Evolutionary conservation across 2,113 vertebrate genomes (phyloP), one percentile per base, ranked within the genome.

Genomic region (Phalacrocorax pelagicus): DNA sequence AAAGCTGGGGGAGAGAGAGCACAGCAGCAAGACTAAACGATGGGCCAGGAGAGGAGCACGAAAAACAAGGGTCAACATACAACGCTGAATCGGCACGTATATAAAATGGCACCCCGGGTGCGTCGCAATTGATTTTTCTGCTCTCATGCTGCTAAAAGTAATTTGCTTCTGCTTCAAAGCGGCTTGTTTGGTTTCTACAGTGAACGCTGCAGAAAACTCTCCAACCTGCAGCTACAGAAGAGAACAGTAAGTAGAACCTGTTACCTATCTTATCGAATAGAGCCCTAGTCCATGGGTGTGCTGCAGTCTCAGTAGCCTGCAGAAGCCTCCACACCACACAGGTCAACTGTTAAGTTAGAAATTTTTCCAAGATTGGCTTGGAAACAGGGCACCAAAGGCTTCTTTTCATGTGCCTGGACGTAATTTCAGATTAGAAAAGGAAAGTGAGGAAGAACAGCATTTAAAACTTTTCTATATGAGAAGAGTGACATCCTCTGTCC

Each of bases 401-500:
- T n/a, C 3, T 65, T 80, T 79, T 70, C 36, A 10, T 11, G 17
- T 77, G 18, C 30, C 63, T 83, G 63, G n/a, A 34, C 4, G 3
- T 10, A 15, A 13, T 29, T 96, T 70, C n/a, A 84, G 32, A 63
- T 70, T 21, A 87, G 61, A 75, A 70, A 74, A 86, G 72, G 12
- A 7, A 81, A 62, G 32, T 16, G 38, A 83, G 67, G 38, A 82
- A 59, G 90, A 92, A 52, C 11, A 55, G 32, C 51, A 74, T 46
- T 81, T 32, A 32, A 61, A 32, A 1, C 7, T 30, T 52, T 49
- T 42, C 49, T 86, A 0, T n/a, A 66, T 0, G 2, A 36, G 44
- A 47, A n/a, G 12, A 57, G 20, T 26, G 38, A 57, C 8, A 47
- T 34, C 29, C 15, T 77, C 54, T 65, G 34, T 65, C 47, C 51